Percentiles rank a stretch among this genome's conserved stretches.
Conservation (phyloP, 2,797 vertebrate genomes). For the Pseudomugil gertrudae region DNA sequence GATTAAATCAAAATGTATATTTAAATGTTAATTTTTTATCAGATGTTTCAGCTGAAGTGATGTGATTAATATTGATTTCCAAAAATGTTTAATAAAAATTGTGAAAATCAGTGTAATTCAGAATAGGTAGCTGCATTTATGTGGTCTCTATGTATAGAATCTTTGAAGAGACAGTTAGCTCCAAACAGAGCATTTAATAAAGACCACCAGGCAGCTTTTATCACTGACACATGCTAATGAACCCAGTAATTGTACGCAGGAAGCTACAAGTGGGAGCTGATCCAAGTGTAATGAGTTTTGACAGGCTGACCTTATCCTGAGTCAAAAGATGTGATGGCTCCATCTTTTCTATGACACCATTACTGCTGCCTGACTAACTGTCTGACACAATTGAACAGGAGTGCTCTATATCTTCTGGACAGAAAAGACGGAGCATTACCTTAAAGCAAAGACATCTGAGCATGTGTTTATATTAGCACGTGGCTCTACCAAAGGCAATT, state of each 20-base stretch:
- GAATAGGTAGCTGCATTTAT: neutral
- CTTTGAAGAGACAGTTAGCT: slow-evolving; percentile 14
- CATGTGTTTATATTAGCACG: slow-evolving; percentile 3
- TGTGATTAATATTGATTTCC: too few relatives aligned
- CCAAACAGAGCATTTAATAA: slow-evolving; percentile 42
- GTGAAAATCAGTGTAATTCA: slow-evolving; percentile 3
- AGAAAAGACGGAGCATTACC: neutral
- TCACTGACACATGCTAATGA: slow-evolving; percentile 59
- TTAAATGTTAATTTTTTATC: neutral
- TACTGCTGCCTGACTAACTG: slow-evolving; percentile 53
- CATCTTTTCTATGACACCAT: slow-evolving; percentile 61
- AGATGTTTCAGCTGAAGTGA: neutral
- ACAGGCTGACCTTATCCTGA: slow-evolving; percentile 66
- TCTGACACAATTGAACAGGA: slow-evolving; percentile 27
- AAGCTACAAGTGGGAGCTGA: slow-evolving; percentile 39
- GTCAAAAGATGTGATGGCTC: slow-evolving; percentile 52
- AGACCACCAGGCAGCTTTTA: slow-evolving; percentile 46
- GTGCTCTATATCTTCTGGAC: slow-evolving; percentile 3
- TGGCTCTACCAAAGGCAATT: neutral
- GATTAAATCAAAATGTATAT: neutral
- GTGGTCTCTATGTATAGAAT: slow-evolving; percentile 15
- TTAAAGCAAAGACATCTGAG: slow-evolving; percentile 4
- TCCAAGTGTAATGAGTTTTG: slow-evolving; percentile 65
- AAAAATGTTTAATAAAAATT: neutral
- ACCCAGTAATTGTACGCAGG: slow-evolving; percentile 44